These are phyloP conservation scores for Hedychridium roseum DNA, from an alignment of 2,888 invertebrate genomes.

Conservation along the genomic window DNA sequence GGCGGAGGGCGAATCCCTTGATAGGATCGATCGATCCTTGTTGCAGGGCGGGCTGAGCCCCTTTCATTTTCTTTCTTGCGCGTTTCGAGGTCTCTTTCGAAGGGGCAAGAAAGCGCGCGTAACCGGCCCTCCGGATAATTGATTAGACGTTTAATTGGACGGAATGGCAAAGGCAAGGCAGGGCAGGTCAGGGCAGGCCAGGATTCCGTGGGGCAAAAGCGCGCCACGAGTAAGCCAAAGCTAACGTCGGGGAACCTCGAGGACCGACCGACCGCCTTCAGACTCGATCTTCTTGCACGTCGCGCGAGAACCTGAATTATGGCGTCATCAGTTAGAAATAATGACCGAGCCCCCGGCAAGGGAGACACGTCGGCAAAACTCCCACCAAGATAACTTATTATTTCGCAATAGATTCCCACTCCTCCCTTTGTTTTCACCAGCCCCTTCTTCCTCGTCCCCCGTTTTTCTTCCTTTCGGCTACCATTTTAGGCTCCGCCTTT, in stretches of 20 bases:
- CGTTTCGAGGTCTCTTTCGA: constrained; percentile 10
- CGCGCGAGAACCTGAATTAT: constrained; percentile 53
- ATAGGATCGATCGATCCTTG: constrained; percentile 1
- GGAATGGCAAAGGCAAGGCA: constrained; percentile 37
- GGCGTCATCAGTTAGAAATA: constrained; percentile 59
- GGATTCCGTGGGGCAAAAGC: too few relatives aligned
- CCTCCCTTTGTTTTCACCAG: constrained; percentile 8
- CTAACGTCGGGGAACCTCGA: too few relatives aligned
- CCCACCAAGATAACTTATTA: constrained; percentile 50
- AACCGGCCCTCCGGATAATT: constrained; percentile 38
- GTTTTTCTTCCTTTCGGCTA: constrained; percentile 1
- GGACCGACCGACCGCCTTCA: too few relatives aligned
- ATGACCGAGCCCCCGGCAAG: constrained; percentile 43
- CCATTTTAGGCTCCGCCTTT: constrained; percentile 1
- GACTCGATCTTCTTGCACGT: constrained; percentile 58
- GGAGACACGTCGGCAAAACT: constrained; percentile 52
- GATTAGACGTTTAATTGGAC: constrained; percentile 52
- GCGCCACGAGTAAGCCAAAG: too few relatives aligned
- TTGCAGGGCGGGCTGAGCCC: neutral
- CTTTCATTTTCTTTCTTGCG: too few relatives aligned
- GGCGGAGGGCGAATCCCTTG: too few relatives aligned
- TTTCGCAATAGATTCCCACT: constrained; percentile 52
- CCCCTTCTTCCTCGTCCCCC: constrained; percentile 3
- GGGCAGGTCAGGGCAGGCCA: constrained; percentile 34
- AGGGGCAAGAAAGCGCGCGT: constrained; percentile 34